These are phyloP conservation scores for Drosophila rubida DNA, from an alignment of 2,888 invertebrate genomes.

Conservation along the genomic window DNA sequence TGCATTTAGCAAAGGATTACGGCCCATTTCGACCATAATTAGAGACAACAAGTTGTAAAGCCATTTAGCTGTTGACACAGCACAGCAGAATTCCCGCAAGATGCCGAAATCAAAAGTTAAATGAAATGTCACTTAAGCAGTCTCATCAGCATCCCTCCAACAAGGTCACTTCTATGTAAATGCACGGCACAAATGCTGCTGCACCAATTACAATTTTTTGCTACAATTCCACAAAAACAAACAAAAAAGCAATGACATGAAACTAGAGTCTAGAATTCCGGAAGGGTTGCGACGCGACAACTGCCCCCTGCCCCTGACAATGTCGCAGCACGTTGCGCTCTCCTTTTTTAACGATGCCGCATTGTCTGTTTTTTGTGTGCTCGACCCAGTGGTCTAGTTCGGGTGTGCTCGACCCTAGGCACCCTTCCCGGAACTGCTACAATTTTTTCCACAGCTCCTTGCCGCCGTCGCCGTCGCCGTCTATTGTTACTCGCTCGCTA, in stretches of 20 bases:
- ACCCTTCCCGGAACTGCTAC: slow-evolving; percentile 38
- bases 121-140: slow-evolving; percentile 51
- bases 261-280: slow-evolving; percentile 18
- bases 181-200: slow-evolving; percentile 26
- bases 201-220: slow-evolving; percentile 77
- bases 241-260: slow-evolving; percentile 30
- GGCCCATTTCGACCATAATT: slow-evolving; percentile 82
- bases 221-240: slow-evolving; percentile 47
- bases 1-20: slow-evolving; percentile 78
- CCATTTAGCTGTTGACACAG: slow-evolving; percentile 62
- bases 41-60: slow-evolving; percentile 83
- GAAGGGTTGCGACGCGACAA: slow-evolving; percentile 16
- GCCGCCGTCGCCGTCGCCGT: slow-evolving; percentile 20
- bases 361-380: slow-evolving; percentile 63
- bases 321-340: slow-evolving; percentile 59
- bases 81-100: slow-evolving; percentile 36
- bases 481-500: slow-evolving; percentile 35
- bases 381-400: slow-evolving; percentile 71
- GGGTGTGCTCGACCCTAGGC: slow-evolving; percentile 51
- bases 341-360: slow-evolving; percentile 71
- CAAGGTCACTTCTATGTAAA: slow-evolving; percentile 73
- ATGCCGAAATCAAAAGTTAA: slow-evolving; percentile 78
- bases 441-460: neutral
- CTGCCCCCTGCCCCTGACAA: slow-evolving; percentile 11
- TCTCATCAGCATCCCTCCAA: slow-evolving; percentile 4